Evolutionary conservation across 2,113 vertebrate genomes (phyloP).

Genomic region (Struthidea cinerea): DNA sequence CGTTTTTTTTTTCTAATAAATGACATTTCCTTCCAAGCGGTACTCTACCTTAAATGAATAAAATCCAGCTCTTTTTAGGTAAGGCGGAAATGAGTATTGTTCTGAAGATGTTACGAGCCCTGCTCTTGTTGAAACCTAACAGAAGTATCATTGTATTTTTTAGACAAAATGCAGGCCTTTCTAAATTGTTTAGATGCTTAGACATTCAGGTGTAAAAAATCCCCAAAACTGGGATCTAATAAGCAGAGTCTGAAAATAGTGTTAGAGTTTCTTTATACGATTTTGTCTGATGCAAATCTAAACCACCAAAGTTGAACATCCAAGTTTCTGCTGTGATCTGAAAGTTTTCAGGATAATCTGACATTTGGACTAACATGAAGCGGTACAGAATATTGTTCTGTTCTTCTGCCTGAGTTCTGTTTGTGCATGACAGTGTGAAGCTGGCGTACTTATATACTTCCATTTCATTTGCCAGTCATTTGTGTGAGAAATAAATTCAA

Average conservation of each 20-base stretch:
- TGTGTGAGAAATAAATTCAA: background rate
- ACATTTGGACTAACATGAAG: background rate
- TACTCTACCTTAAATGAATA: background rate
- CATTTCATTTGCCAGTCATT: background rate
- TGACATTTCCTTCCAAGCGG: background rate
- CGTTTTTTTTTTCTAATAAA: background rate
- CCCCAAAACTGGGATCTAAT: background rate
- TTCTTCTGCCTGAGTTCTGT: background rate
- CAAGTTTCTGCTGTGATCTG: background rate
- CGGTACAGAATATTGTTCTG: background rate
- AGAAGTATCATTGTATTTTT: background rate
- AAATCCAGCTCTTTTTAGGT: background rate
- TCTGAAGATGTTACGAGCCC: background rate
- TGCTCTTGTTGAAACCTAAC: background rate
- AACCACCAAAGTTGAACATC: background rate
- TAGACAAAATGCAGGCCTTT: background rate
- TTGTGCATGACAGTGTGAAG: background rate
- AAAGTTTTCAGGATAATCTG: background rate
- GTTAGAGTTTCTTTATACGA: background rate
- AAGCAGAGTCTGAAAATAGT: background rate
- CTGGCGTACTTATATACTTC: background rate
- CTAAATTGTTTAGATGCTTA: background rate
- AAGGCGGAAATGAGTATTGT: background rate
- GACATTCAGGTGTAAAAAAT: background rate
- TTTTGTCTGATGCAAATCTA: background rate